These are phyloP conservation scores for Ips typographus DNA, from an alignment of 1,140 invertebrate species.

Conservation along the genomic window DNA sequence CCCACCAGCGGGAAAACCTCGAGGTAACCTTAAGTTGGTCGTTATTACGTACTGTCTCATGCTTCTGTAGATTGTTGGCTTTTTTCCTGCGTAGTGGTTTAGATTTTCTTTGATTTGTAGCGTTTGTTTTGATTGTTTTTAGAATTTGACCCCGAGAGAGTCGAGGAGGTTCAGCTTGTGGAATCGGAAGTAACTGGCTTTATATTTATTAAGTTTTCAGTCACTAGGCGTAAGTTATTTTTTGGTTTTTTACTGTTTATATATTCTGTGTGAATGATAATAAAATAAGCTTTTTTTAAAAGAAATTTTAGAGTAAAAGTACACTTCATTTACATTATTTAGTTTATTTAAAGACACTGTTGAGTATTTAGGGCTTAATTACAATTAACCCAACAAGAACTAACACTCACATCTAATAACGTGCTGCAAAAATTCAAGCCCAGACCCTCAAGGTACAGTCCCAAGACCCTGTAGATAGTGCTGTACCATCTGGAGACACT, in stretches of 20 bases:
- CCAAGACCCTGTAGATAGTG: constrained; percentile 97
- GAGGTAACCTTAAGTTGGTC: constrained; percentile 36
- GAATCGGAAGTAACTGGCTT: too few relatives aligned
- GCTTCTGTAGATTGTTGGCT: background rate
- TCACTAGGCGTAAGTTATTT: too few relatives aligned
- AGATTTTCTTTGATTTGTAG: constrained; percentile 1
- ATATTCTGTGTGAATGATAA: too few relatives aligned
- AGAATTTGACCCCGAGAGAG: background rate
- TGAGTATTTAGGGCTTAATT: too few relatives aligned
- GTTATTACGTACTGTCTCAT: background rate
- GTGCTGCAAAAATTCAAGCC: constrained; percentile 6
- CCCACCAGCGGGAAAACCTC: constrained; percentile 29
- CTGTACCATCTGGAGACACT: constrained; percentile 96
- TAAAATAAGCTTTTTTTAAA: too few relatives aligned
- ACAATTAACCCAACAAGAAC: background rate
- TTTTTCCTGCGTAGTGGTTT: background rate
- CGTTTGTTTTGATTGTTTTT: background rate
- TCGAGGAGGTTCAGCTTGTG: background rate
- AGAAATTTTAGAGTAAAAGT: too few relatives aligned
- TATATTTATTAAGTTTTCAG: too few relatives aligned
- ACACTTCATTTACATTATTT: too few relatives aligned
- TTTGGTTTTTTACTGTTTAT: too few relatives aligned
- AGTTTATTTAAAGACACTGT: too few relatives aligned
- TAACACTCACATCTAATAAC: background rate
- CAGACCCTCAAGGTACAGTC: constrained; percentile 89